Percentiles rank a stretch among this genome's conserved stretches.
phyloP scores from a whole-genome alignment of 30 jellyfish, hydroid and myxozoan genomes.

The Euphysa ruthae region DNA sequence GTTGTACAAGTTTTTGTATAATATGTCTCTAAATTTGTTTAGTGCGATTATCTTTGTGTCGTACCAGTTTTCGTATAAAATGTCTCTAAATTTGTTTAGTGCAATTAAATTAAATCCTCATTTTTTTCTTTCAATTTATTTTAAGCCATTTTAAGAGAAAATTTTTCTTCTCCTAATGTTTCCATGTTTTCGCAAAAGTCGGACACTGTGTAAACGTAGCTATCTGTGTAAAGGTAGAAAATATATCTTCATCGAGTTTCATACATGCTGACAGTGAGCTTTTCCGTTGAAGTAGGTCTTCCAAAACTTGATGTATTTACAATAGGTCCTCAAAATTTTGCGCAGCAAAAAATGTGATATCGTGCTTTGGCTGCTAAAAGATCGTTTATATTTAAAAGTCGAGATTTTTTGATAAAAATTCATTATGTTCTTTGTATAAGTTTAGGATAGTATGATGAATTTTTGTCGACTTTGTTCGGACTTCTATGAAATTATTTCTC shows the following conservation, averaged over 20 bases:
- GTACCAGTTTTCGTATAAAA: background rate
- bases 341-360: background rate
- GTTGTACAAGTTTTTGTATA: background rate
- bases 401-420: background rate
- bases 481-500: background rate
- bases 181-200: too few relatives aligned
- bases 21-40: background rate
- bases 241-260: background rate
- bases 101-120: too few relatives aligned
- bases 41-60: background rate
- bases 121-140: background rate
- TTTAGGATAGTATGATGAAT: background rate
- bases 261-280: background rate
- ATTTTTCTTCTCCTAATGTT: background rate
- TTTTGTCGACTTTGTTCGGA: background rate
- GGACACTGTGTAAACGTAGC: too few relatives aligned
- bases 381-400: background rate
- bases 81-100: background rate
- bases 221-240: too few relatives aligned
- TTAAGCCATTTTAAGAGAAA: background rate
- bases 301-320: background rate
- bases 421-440: background rate
- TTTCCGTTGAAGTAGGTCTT: background rate
- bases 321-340: background rate
- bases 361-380: background rate